Conservation (phyloP, 2,113 vertebrate species). For the Triplophysa dalaica region DNA sequence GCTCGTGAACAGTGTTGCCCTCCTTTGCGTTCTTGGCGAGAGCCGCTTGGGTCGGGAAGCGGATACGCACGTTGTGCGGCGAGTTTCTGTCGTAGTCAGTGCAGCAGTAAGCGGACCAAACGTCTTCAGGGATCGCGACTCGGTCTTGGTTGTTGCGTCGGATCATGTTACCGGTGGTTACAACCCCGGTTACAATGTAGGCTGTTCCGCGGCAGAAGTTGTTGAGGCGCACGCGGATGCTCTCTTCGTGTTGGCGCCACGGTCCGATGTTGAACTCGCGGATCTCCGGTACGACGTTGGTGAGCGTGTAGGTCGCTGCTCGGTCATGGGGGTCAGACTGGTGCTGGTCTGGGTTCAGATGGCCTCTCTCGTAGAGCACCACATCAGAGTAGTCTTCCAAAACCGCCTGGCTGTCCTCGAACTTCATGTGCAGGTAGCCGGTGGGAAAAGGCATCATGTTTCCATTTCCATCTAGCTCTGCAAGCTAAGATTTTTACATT, state of each 20-base stretch:
- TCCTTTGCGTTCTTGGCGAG: constrained; percentile 63
- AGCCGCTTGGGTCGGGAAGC: constrained; percentile 64
- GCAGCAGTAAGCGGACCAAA: constrained; percentile 74
- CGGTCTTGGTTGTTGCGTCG: constrained; percentile 65
- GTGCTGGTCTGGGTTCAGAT: constrained; percentile 76
- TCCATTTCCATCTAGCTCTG: constrained; percentile 54
- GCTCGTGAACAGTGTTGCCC: constrained; percentile 61
- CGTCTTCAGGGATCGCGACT: constrained; percentile 64
- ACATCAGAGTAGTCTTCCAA: constrained; percentile 68
- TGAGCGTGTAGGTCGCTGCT: constrained; percentile 76
- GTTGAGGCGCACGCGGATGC: constrained; percentile 65
- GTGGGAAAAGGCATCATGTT: constrained; percentile 70
- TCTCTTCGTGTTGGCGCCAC: constrained; percentile 72
- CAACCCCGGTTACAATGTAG: constrained; percentile 66
- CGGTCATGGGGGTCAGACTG: constrained; percentile 66
- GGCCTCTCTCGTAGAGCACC: constrained; percentile 70
- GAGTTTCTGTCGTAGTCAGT: constrained; percentile 66
- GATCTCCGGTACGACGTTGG: constrained; percentile 77
- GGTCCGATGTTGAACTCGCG: constrained; percentile 70
- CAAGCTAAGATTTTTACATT: background rate
- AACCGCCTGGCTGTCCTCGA: constrained; percentile 69
- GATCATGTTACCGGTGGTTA: constrained; percentile 62
- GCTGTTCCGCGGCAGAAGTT: constrained; percentile 68
- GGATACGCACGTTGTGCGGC: constrained; percentile 60
- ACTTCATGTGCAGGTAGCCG: constrained; percentile 55